These are phyloP conservation scores for Drosophila pseudotalamancana DNA, from an alignment of 2,888 invertebrate genomes.

Conservation along the genomic window DNA sequence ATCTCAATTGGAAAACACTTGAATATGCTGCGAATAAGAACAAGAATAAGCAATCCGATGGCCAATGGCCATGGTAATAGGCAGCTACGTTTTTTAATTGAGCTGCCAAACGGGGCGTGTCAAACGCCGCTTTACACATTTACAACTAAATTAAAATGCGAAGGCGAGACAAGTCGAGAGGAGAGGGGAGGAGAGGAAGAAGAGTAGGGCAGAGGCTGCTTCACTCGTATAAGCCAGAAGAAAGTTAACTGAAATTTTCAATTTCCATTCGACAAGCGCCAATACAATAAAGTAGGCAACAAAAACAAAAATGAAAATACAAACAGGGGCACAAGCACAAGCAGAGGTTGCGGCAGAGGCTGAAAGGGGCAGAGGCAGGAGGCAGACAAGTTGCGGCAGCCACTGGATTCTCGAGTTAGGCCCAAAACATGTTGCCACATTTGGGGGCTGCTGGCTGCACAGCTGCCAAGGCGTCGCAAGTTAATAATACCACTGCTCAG, in stretches of 20 bases:
- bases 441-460: conserved; percentile 27
- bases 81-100: conserved; percentile 82
- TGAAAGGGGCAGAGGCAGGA: neutral
- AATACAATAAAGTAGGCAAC: conserved; percentile 74
- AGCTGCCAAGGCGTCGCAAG: conserved; percentile 54
- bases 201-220: neutral
- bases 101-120: conserved; percentile 83
- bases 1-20: conserved; percentile 46
- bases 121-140: conserved; percentile 82
- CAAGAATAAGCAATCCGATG: conserved; percentile 36
- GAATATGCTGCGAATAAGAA: conserved; percentile 26
- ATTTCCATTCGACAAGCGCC: conserved; percentile 77
- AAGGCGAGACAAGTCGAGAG: neutral
- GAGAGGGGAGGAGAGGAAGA: no score
- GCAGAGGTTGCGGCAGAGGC: neutral
- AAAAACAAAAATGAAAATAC: conserved; percentile 28
- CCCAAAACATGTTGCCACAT: conserved; percentile 69
- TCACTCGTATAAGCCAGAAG: conserved; percentile 36
- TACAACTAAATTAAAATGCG: conserved; percentile 81
- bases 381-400: conserved; percentile 13
- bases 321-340: conserved; percentile 4
- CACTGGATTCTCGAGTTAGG: conserved; percentile 54
- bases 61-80: conserved; percentile 62
- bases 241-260: conserved; percentile 79
- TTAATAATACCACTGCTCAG: conserved; percentile 34